Evolutionary conservation across 2,888 invertebrate genomes (phyloP).

Genomic region (Lathronympha strigana): DNA sequence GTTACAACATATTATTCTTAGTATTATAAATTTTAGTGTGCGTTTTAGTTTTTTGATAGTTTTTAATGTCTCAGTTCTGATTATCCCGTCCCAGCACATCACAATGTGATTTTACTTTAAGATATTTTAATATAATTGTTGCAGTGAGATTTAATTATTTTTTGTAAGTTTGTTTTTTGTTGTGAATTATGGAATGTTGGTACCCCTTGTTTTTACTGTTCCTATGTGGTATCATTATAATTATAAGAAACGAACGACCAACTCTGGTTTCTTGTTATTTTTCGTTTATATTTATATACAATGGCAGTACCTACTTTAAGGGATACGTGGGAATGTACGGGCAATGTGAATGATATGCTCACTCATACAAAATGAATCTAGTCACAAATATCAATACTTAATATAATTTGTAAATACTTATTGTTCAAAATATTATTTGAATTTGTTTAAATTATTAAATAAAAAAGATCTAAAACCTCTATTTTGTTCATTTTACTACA

Average conservation of each 20-base stretch:
- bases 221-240: constrained; percentile 64
- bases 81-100: constrained; percentile 41
- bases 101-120: constrained; percentile 40
- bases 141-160: constrained; percentile 36
- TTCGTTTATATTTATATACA: constrained; percentile 37
- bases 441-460: constrained; percentile 45
- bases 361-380: constrained; percentile 71
- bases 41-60: constrained; percentile 33
- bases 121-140: constrained; percentile 26
- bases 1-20: constrained; percentile 21
- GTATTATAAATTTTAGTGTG: constrained; percentile 31
- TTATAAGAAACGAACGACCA: constrained; percentile 59
- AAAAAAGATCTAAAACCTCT: constrained; percentile 39
- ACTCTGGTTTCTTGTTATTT: constrained; percentile 51
- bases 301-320: constrained; percentile 53
- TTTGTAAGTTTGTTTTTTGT: constrained; percentile 40
- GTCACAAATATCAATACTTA: constrained; percentile 54
- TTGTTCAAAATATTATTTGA: constrained; percentile 50
- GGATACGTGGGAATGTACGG: constrained; percentile 59
- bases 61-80: constrained; percentile 40
- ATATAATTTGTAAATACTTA: constrained; percentile 49
- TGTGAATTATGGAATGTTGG: constrained; percentile 60
- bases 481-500: not conserved
- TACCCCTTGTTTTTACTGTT: constrained; percentile 51
- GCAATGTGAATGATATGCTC: constrained; percentile 59